Conservation (phyloP, 2,888 invertebrate species). For the Orchesella flavescens region DNA sequence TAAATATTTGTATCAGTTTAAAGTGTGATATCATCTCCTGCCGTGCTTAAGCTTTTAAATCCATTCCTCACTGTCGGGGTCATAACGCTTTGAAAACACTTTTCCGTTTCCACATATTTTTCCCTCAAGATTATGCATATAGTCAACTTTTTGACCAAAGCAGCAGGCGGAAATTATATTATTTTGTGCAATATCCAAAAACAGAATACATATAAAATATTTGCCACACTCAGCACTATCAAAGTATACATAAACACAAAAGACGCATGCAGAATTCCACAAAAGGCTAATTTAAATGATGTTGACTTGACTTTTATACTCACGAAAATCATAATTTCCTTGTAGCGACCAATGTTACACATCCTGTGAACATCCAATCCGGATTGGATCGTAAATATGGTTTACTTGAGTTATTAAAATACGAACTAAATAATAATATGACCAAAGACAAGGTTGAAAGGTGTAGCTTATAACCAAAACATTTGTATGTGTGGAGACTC, state of each 20-base stretch:
- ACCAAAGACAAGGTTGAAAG: background rate
- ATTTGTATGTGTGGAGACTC: too few species aligned
- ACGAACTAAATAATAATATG: background rate
- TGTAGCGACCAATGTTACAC: too few species aligned
- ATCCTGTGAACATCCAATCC: too few species aligned
- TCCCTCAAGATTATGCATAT: constrained; percentile 33
- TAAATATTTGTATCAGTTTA: constrained; percentile 61
- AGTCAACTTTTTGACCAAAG: constrained; percentile 55
- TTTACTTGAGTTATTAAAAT: too few species aligned
- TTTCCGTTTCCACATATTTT: constrained; percentile 62
- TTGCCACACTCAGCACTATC: too few species aligned
- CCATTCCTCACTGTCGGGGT: constrained; percentile 58
- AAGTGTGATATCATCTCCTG: constrained; percentile 58
- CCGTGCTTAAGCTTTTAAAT: constrained; percentile 35
- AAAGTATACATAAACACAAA: background rate
- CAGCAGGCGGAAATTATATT: constrained; percentile 61
- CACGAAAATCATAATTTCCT: background rate
- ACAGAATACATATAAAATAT: background rate
- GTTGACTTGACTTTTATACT: background rate
- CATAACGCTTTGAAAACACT: constrained; percentile 63
- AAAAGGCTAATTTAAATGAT: background rate
- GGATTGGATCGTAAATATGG: too few species aligned
- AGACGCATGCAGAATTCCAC: background rate
- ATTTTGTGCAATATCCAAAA: constrained; percentile 43
- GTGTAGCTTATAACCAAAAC: too few species aligned